phyloP scores from a whole-genome alignment of 2,888 invertebrate species.

The Sphaeridia pumilis region DNA sequence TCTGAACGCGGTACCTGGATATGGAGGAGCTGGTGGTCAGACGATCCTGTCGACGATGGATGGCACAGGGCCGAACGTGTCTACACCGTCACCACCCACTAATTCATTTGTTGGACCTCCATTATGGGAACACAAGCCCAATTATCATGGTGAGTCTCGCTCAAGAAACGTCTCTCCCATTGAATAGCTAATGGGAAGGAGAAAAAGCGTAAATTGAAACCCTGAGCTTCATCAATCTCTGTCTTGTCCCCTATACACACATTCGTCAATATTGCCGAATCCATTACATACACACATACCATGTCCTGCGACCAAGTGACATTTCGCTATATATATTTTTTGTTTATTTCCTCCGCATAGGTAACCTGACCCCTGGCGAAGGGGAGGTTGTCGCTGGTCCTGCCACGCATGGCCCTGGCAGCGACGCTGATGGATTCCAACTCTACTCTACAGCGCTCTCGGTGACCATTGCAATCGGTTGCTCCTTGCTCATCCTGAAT shows the following conservation, averaged over 20 bases:
- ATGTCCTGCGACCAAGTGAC: too few species aligned
- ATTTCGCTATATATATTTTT: too few species aligned
- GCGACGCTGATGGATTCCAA: conserved; percentile 48
- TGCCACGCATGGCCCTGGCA: conserved; percentile 15
- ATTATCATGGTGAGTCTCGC: conserved; percentile 12
- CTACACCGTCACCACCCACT: conserved; percentile 33
- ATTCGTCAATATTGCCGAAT: too few species aligned
- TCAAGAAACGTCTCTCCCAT: neutral
- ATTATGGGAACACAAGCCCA: conserved; percentile 35
- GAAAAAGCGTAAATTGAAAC: too few species aligned
- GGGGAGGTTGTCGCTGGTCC: conserved; percentile 16
- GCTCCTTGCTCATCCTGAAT: conserved; percentile 79
- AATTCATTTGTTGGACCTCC: conserved; percentile 34
- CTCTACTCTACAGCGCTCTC: conserved; percentile 82
- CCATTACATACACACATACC: too few species aligned
- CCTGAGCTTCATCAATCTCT: too few species aligned
- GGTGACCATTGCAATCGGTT: conserved; percentile 88
- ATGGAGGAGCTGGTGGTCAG: conserved; percentile 13
- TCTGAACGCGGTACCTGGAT: conserved; percentile 20
- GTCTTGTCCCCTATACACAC: too few species aligned
- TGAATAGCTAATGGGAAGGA: too few species aligned
- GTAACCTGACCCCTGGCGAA: conserved; percentile 12
- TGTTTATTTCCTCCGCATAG: conserved; percentile 1
- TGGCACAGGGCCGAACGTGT: conserved; percentile 26
- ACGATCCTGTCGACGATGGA: conserved; percentile 10